Evolutionary conservation across 2,888 invertebrate genomes (phyloP).

Genomic region (Eilema caniola): DNA sequence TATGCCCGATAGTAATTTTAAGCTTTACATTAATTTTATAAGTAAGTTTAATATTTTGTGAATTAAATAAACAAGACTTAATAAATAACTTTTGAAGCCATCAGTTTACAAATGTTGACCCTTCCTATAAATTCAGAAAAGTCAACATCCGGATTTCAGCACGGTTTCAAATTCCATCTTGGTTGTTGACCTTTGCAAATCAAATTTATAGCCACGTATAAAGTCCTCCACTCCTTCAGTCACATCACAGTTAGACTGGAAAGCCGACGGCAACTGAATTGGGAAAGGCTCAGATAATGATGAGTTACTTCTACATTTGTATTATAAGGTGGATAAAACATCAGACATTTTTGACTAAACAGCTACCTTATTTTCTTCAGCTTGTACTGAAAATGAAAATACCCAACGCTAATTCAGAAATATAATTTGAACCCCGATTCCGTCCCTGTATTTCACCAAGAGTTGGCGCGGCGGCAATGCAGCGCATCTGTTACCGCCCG

Average conservation of each 20-base stretch:
- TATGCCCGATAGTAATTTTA: background rate
- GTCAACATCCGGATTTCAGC: background rate
- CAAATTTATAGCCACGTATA: no score
- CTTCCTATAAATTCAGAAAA: background rate
- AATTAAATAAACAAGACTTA: background rate
- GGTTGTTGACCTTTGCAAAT: background rate
- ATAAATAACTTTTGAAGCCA: background rate
- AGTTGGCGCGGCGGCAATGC: slow-evolving; percentile 81
- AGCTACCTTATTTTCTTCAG: background rate
- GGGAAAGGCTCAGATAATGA: no score
- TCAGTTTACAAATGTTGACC: background rate
- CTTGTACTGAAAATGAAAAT: background rate
- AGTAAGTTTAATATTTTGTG: background rate
- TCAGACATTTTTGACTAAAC: background rate
- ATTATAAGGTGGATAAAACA: background rate
- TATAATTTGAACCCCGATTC: slow-evolving; percentile 40
- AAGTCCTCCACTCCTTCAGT: no score
- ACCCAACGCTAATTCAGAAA: background rate
- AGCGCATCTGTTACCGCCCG: slow-evolving; percentile 84
- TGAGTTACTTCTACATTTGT: no score
- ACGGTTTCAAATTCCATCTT: background rate
- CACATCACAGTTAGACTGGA: no score
- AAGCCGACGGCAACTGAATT: no score
- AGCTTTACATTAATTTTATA: background rate
- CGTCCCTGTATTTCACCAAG: slow-evolving; percentile 63